These are phyloP conservation scores for Nothocercus nigrocapillus DNA, from an alignment of 2,113 vertebrate genomes.

Conservation along the genomic window DNA sequence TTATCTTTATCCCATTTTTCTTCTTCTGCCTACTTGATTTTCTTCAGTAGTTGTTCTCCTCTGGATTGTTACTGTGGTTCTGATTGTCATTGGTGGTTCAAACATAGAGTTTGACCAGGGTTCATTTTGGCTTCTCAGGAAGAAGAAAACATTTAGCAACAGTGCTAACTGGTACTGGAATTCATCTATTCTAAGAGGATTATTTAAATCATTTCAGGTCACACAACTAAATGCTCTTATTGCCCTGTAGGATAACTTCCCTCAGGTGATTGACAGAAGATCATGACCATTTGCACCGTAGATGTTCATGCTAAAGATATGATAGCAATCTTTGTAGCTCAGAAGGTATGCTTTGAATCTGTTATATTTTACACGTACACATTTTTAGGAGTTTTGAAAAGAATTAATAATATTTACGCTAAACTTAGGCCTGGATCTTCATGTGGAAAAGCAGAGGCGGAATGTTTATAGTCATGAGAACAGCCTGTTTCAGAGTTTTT, in stretches of 20 bases:
- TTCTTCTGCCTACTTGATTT: not conserved
- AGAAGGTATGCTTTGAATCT: slow-evolving; percentile 73
- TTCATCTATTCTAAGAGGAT: not conserved
- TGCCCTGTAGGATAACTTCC: slow-evolving; percentile 80
- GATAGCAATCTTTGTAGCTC: slow-evolving; percentile 81
- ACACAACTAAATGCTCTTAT: slow-evolving; percentile 84
- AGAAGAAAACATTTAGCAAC: not conserved
- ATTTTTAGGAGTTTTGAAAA: not conserved
- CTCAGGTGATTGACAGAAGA: slow-evolving; percentile 82
- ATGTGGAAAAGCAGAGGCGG: not conserved
- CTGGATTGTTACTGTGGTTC: not conserved
- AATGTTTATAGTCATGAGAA: not conserved
- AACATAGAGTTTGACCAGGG: not conserved
- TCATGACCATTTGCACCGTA: slow-evolving; percentile 84
- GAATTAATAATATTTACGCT: not conserved
- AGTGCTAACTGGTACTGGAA: not conserved
- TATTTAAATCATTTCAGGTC: slow-evolving; percentile 65
- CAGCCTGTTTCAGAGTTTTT: not conserved
- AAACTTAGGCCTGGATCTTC: not conserved
- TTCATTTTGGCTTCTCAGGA: not conserved
- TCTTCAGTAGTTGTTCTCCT: not conserved
- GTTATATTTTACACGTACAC: not conserved
- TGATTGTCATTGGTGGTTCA: not conserved
- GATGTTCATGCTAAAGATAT: slow-evolving; percentile 84
- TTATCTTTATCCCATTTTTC: not conserved